These are phyloP conservation scores for Dione juno DNA, from an alignment of 2,888 invertebrate genomes.

Conservation along the genomic window DNA sequence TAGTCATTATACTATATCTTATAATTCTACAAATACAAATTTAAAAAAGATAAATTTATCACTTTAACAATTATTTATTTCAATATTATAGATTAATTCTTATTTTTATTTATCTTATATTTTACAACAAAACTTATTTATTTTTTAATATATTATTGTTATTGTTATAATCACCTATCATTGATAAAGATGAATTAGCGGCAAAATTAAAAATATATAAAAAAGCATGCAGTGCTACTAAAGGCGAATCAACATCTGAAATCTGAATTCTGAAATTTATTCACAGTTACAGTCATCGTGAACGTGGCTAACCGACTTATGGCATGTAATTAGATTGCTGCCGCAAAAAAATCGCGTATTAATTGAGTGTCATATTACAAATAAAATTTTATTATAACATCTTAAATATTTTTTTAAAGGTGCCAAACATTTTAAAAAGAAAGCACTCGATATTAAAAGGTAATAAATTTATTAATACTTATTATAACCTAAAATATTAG, in stretches of 20 bases:
- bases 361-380: neutral
- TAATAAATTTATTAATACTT: neutral
- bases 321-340: neutral
- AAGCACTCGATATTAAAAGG: neutral
- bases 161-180: neutral
- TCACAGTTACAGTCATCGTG: constrained; percentile 1
- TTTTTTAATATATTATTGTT: neutral
- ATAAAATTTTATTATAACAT: neutral
- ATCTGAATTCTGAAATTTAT: constrained; percentile 12
- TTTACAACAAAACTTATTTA: neutral
- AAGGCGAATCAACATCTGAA: neutral
- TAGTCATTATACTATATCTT: no score
- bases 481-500: constrained; percentile 10
- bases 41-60: no score
- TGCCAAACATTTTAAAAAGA: neutral
- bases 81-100: neutral
- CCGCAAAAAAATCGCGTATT: neutral
- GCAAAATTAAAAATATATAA: constrained; percentile 14
- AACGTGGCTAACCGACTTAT: neutral
- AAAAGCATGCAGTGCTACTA: no score
- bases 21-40: no score
- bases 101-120: neutral
- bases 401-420: neutral
- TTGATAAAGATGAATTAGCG: neutral
- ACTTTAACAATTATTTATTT: neutral